Conservation (phyloP, 2,113 vertebrate species). For the Oenanthe oenanthe region DNA sequence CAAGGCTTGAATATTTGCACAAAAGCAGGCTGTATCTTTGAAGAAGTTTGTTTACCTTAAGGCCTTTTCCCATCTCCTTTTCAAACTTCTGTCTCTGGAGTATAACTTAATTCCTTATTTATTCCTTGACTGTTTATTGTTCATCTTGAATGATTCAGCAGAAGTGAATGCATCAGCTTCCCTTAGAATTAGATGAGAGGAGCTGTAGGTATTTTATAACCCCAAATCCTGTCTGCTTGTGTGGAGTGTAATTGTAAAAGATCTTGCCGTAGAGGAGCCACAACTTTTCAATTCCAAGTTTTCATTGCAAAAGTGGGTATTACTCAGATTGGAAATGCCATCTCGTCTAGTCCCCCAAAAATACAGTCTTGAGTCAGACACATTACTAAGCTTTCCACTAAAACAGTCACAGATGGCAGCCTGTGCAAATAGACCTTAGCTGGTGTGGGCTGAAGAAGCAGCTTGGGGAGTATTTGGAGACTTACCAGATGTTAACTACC, state of each 20-base stretch:
- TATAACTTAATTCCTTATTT: background rate
- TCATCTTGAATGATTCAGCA: background rate
- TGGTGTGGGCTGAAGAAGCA: background rate
- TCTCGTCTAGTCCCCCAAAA: fast-evolving
- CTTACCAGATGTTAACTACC: background rate
- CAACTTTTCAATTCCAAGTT: background rate
- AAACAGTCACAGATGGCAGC: background rate
- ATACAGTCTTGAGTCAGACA: background rate
- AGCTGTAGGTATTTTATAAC: background rate
- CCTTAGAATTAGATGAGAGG: background rate
- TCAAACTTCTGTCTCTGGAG: background rate
- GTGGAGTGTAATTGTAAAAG: background rate
- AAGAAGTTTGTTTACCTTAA: background rate
- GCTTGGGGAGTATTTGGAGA: background rate
- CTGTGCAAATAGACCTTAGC: background rate
- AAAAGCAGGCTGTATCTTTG: background rate
- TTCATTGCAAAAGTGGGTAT: background rate
- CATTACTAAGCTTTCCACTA: background rate
- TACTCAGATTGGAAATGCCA: background rate
- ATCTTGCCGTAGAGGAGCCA: background rate
- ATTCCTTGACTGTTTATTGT: background rate
- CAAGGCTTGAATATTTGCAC: background rate
- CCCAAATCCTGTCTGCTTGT: background rate
- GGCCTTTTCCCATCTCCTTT: background rate
- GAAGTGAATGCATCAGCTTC: background rate